Evolutionary conservation across 53 echinoderm and acorn worm genomes (phyloP), one percentile per base, ranked within the genome.

Genomic region (Crossaster papposus): DNA sequence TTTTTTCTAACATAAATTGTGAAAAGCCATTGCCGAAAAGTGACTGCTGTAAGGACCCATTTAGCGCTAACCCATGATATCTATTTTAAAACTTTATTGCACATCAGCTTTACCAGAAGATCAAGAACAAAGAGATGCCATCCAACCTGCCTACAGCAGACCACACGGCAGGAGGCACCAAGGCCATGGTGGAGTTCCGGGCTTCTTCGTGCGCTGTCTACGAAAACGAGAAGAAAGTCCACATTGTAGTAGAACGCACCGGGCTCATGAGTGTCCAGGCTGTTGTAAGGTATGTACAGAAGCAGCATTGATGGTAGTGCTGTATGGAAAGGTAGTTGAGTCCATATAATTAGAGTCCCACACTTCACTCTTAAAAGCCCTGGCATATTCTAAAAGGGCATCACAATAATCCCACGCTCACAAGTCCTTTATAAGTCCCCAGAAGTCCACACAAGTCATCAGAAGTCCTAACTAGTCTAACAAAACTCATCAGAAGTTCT

Each of bases 181-280:
- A 92, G 17, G 93, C 97, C 20, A 94, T 97, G 68, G 93, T 97
- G 12, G 95, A 97, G 81, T 97, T 97, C 85, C 81, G 93, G 8
- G 95, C 97, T 1, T 83, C 94, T 2, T 95, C 97, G 4, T 91
- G 92, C 34, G 95, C 97, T 13, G 95, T 97, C 64, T 94, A 94
- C 72, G 97, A 97, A 53, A 97, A 97, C 65, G 97, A 95, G 90
- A 93, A 94, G 89, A 95, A 95, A 64, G 97, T 95, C 0, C 92
- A 92, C 37, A 92, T 97, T 15, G 88, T 85, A 6, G 93, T 97
- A 0, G 92, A 94, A 14, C 95, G 97, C 26, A 90, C 81, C 83
- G 97, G 97, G 24, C 90, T 95, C 50, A 82, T 91, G 44, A 97
- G 93, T 62, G 89, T 86, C 15, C 97, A 97, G 54, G 95, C 94